Conservation (phyloP, 2,797 vertebrate species). For the Enteromius fasciolatus region DNA sequence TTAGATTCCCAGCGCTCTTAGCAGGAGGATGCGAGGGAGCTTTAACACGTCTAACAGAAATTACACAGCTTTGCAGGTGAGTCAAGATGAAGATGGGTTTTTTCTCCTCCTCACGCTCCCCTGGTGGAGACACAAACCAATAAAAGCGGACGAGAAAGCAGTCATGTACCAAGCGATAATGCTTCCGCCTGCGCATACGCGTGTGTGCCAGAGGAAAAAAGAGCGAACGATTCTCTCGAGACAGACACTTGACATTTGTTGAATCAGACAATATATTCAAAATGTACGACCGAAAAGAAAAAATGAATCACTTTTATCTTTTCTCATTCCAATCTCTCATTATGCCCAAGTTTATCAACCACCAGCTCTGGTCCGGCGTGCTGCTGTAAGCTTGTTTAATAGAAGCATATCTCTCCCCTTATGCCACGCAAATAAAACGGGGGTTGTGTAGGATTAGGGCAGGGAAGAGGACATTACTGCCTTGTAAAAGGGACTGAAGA, state of each 20-base stretch:
- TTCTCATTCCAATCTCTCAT: conserved; percentile 14
- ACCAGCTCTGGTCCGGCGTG: not conserved
- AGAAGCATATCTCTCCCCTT: conserved; percentile 15
- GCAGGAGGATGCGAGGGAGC: conserved; percentile 24
- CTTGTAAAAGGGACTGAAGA: conserved; percentile 44
- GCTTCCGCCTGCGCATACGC: not conserved
- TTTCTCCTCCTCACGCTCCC: conserved; percentile 50
- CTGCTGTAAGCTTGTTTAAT: conserved; percentile 13
- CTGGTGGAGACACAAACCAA: conserved; percentile 42
- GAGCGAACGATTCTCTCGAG: conserved; percentile 13
- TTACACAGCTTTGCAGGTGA: conserved; percentile 41
- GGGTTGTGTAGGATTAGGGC: conserved; percentile 29
- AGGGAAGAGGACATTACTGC: conserved; percentile 34
- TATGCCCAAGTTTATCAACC: conserved; percentile 3
- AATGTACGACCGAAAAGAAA: not conserved
- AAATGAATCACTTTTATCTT: conserved; percentile 19
- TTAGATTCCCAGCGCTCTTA: conserved; percentile 28
- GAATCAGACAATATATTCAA: conserved; percentile 38
- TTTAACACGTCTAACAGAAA: conserved; percentile 49
- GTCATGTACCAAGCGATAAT: not conserved
- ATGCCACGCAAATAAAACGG: not conserved
- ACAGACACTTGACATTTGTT: conserved; percentile 47
- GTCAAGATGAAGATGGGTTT: conserved; percentile 35
- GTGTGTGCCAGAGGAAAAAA: conserved; percentile 5
- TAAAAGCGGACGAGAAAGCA: conserved; percentile 39